These are phyloP conservation scores for Hydropsyche betteni DNA, from an alignment of 2,888 invertebrate species.

Conservation along the genomic window DNA sequence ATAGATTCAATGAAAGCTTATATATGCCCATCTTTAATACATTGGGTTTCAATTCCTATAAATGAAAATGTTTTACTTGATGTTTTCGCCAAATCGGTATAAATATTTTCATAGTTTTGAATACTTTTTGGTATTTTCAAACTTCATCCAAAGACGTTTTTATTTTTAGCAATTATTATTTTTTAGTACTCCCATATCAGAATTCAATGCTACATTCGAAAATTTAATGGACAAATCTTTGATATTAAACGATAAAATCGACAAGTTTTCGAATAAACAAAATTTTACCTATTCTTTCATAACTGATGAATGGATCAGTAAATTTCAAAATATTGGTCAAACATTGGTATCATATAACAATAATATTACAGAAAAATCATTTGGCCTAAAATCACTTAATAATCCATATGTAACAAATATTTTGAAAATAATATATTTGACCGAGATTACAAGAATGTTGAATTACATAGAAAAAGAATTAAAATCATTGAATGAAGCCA, in stretches of 20 bases:
- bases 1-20: constrained; percentile 58
- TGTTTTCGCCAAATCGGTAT: constrained; percentile 62
- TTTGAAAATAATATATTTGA: constrained; percentile 41
- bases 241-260: constrained; percentile 41
- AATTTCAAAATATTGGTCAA: constrained; percentile 47
- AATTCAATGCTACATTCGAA: constrained; percentile 47
- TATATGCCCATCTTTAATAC: constrained; percentile 61
- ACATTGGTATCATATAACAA: constrained; percentile 38
- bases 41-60: constrained; percentile 63
- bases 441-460: constrained; percentile 44
- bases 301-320: constrained; percentile 48
- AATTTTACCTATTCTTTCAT: constrained; percentile 43
- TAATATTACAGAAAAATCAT: background rate
- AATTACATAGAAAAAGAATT: constrained; percentile 22
- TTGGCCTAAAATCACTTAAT: background rate
- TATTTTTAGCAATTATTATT: constrained; percentile 52
- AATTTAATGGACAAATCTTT: constrained; percentile 44
- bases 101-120: constrained; percentile 51
- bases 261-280: constrained; percentile 29
- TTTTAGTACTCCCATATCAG: constrained; percentile 48
- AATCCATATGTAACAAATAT: background rate
- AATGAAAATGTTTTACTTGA: constrained; percentile 63
- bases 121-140: background rate
- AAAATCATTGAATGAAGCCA: background rate
- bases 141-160: constrained; percentile 2